A percentile compares a stretch with the other conserved stretches of the same genome.
Evolutionary conservation across 2,797 vertebrate species (phyloP).

Genomic region (Rhyacichthys aspro): DNA sequence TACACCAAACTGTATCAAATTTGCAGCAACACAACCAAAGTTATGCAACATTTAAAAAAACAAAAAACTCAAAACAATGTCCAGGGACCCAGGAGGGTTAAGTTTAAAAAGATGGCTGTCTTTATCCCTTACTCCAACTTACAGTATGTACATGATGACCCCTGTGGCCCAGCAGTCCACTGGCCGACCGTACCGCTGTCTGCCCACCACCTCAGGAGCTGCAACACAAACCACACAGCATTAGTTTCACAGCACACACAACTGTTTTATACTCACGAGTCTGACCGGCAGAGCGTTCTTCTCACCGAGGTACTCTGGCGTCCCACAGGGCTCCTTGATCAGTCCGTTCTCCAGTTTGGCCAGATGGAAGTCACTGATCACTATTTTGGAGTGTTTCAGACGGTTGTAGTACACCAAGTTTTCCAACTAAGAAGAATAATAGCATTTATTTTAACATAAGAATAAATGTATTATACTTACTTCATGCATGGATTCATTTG

Average conservation of each 20-base stretch:
- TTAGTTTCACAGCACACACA: background rate
- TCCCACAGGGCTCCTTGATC: conserved; percentile 97
- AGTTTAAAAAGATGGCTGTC: background rate
- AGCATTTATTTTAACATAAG: background rate
- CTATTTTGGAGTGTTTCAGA: conserved; percentile 98
- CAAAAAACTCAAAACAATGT: too few relatives aligned
- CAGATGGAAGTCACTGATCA: conserved; percentile 98
- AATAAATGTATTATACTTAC: too few relatives aligned
- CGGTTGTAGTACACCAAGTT: conserved; percentile 98
- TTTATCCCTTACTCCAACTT: conserved; percentile 69
- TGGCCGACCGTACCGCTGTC: conserved; percentile 93
- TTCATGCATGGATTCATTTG: too few relatives aligned
- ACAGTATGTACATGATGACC: conserved; percentile 99
- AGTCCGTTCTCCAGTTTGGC: conserved; percentile 96
- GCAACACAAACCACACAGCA: conserved; percentile 37
- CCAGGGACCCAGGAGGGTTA: background rate
- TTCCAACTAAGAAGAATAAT: conserved; percentile 85
- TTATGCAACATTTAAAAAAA: too few relatives aligned
- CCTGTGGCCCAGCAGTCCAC: conserved; percentile 99
- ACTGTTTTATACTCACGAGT: too few relatives aligned
- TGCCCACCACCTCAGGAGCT: conserved; percentile 97
- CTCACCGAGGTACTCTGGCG: conserved; percentile 96
- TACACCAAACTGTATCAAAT: too few relatives aligned
- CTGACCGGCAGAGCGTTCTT: background rate
- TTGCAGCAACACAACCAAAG: too few relatives aligned